These are phyloP conservation scores for cat (Felis catus) DNA, from an alignment of 2,113 vertebrate genomes.

Conservation along the genomic window F.catus_Fca126_mat1.0 CM031417.1:131109501-131110000, in stretches of 20 bases:
- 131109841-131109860: slow-evolving; percentile 32
- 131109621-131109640: background rate
- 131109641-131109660: background rate
- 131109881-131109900: slow-evolving; percentile 39
- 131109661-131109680: background rate
- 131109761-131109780: background rate
- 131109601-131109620: background rate
- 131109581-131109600: background rate
- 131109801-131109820: background rate
- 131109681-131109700: background rate
- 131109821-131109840: background rate
- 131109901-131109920: slow-evolving; percentile 60
- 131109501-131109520: background rate
- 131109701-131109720: background rate
- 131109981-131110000: slow-evolving; percentile 29
- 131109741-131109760: background rate
- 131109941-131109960: slow-evolving; percentile 46
- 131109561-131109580: background rate
- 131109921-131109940: slow-evolving; percentile 51
- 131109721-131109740: background rate
- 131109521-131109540: background rate
- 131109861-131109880: slow-evolving; percentile 58
- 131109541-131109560: background rate
- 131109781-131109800: background rate
- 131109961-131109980: slow-evolving; percentile 65